Base-by-base conservation (phyloP, 2,888 invertebrate species). In the Sycophila texana region DNA sequence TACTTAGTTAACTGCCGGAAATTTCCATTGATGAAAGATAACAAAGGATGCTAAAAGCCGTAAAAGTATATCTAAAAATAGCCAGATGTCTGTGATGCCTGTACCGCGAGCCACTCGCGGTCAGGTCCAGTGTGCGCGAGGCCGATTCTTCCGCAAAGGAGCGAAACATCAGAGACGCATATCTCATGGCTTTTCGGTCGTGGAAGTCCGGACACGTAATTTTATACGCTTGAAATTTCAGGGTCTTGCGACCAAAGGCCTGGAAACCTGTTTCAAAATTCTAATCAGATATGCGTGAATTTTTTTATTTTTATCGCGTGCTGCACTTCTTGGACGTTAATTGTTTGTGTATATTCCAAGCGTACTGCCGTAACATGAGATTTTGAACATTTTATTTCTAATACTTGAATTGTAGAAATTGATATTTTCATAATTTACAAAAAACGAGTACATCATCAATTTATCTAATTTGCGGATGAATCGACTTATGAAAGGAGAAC, bases 61-160 rank as follows among this genome's bases (percentile, higher is more conserved):
- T 26, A 26, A 26, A 39, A 39, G 53, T 61, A 74, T 67, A 74
- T 67, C 60, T 74, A 74, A 74, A 74, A 74, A 74, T 67, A 74
- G 74, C 74, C 74, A 67, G 51, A 18, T 14, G 61, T 61, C 4
- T n/a, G n/a, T 7, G 39, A 39, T 39, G 39, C 39, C 39, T 53
- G 53, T 14, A 4, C 13, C 39, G 60, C 16, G 26, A 66, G 18
- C 0, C 18, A 20, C n/a, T 60, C 60, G 47, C 58, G n/a, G 18
- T 55, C 13, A 3, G 65, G 51, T 13, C 26, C 22, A 60, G 61
- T 51, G 61, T 22, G 26, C 47, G 39, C 47, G 39, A 63, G 51
- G 66, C 55, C 51, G 51, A 49, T 67, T 74, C 67, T 67, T 60
- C 67, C 67, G 67, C 20, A 30, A 20, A 20, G 72, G 18, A 18